phyloP scores from a whole-genome alignment of 1,140 invertebrate species.

The Pseudomyrmex sp. region DNA sequence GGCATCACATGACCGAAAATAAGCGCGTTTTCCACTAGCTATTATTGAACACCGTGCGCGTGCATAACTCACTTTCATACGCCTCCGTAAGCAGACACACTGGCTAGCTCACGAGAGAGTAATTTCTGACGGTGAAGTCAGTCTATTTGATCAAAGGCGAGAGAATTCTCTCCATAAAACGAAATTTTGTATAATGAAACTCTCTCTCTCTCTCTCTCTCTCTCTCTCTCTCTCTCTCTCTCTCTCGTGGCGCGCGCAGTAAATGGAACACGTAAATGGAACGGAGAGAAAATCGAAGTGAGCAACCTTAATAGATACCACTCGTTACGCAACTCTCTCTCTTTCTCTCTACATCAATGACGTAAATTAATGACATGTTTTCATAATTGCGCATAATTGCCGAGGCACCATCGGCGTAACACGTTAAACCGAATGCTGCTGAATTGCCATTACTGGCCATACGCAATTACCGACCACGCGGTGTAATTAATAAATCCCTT shows the following conservation, averaged over 20 bases:
- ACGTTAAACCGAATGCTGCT: neutral
- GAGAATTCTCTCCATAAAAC: conserved; percentile 26
- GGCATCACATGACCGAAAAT: neutral
- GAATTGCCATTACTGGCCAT: neutral
- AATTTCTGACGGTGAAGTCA: neutral
- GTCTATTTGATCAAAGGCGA: conserved; percentile 29
- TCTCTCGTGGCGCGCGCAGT: no score
- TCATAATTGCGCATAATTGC: conserved; percentile 43
- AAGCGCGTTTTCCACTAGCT: neutral
- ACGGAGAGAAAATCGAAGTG: conserved; percentile 26
- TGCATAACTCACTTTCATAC: neutral
- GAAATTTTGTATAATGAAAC: conserved; percentile 38
- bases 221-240: no score
- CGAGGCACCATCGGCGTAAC: conserved; percentile 1
- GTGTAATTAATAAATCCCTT: conserved; percentile 16
- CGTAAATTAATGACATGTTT: conserved; percentile 8
- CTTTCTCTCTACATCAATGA: conserved; percentile 6
- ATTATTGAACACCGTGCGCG: neutral
- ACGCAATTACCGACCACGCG: neutral
- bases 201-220: neutral
- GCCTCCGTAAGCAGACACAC: neutral
- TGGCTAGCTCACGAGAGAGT: neutral
- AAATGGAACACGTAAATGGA: neutral
- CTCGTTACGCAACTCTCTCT: conserved; percentile 25
- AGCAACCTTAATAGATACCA: conserved; percentile 32